A percentile compares a stretch with the other conserved stretches of the same genome.
These are phyloP conservation scores for Coenonympha arcania DNA, from an alignment of 2,888 invertebrate genomes.

Conservation along the genomic window DNA sequence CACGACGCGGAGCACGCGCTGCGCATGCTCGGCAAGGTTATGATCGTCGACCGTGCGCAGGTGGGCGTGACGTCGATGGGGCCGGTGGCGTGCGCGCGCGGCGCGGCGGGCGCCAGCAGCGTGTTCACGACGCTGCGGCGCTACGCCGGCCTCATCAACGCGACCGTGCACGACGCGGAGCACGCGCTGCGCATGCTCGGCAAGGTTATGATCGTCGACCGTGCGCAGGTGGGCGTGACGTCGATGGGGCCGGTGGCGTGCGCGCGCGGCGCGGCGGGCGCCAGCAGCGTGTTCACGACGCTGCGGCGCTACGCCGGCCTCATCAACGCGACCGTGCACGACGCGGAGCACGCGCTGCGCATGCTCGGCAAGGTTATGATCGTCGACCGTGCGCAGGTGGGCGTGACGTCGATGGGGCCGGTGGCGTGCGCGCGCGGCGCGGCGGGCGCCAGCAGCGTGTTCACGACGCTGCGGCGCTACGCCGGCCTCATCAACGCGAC, in stretches of 20 bases:
- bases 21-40: too few species aligned
- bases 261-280: slow-evolving; percentile 30
- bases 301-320: slow-evolving; percentile 46
- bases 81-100: slow-evolving; percentile 43
- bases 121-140: slow-evolving; percentile 53
- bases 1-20: slow-evolving; percentile 37
- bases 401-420: slow-evolving; percentile 58
- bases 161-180: slow-evolving; percentile 45
- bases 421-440: slow-evolving; percentile 39
- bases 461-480: slow-evolving; percentile 52
- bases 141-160: slow-evolving; percentile 49
- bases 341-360: slow-evolving; percentile 39
- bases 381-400: slow-evolving; percentile 26
- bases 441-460: slow-evolving; percentile 48
- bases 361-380: too few species aligned
- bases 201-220: too few species aligned
- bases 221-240: slow-evolving; percentile 39
- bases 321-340: slow-evolving; percentile 47
- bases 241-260: slow-evolving; percentile 58
- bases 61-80: slow-evolving; percentile 57
- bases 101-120: slow-evolving; percentile 40
- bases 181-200: slow-evolving; percentile 40
- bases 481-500: slow-evolving; percentile 49
- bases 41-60: too few species aligned
- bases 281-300: slow-evolving; percentile 57